Base-by-base conservation (phyloP, 2,113 vertebrate genomes). In the Galbula dea region DNA sequence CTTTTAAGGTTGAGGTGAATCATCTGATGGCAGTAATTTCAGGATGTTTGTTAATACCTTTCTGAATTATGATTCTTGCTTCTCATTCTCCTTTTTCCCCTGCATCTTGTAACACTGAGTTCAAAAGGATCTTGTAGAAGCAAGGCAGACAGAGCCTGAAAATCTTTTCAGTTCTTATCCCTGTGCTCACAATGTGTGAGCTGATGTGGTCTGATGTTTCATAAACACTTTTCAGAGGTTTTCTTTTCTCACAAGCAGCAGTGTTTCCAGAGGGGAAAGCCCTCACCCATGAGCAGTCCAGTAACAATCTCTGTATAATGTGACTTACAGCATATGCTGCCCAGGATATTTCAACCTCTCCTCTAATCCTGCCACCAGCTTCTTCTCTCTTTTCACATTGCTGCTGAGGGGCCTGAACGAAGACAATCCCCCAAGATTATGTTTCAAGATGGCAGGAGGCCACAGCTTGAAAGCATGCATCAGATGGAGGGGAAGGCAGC, bases 401-500 rank as follows among this genome's bases (percentile, higher is more conserved):
- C 68, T 57, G 87, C 57, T 88, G 89, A 93, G 82, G 57, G 82
- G 82, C 89, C 93, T 95, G 93, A 91, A 94, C 65, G 82, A 89
- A 96, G 93, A 94, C 89, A 92, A 95, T 96, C 88, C 83, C 75
- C 4, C 68, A 41, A 86, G 89, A 72, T 95, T 81, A 52, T 88
- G 76, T 96, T 96, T 96, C 93, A 26, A 95, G 95, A 94, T 95
- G 95, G 94, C 93, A 95, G 91, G 82, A 96, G 87, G 94, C 95
- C 95, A 96, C 65, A 29, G 68, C 91, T 93, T 65, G 83, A 86
- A 95, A 61, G 95, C 89, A 89, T 41, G 87, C 79, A 21, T 88
- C 48, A 5, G 68, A 89, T 90, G 78, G 94, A 93, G 89, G 68
- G 72, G 68, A 80, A 74, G 63, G 84, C 95, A 95, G 87, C 88